These are phyloP conservation scores for Megatriorchis doriae DNA, from an alignment of 2,113 vertebrate genomes.

Conservation along the genomic window DNA sequence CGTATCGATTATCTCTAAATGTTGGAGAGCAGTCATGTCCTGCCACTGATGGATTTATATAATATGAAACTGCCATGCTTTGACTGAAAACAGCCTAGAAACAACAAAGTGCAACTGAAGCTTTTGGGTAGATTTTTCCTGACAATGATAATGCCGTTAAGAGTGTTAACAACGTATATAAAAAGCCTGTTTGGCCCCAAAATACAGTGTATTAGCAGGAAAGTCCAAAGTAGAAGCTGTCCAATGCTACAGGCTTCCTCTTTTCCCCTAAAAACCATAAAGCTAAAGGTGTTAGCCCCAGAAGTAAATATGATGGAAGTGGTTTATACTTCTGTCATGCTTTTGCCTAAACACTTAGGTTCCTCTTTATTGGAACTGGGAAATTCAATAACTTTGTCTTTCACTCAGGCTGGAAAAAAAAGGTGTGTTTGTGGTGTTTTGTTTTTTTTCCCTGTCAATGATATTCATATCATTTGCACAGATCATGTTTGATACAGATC, in stretches of 20 bases:
- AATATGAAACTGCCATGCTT: background rate
- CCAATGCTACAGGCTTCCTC: background rate
- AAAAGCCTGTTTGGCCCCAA: background rate
- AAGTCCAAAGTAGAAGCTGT: background rate
- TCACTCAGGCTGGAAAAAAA: background rate
- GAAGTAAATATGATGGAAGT: background rate
- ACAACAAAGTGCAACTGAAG: background rate
- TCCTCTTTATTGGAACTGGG: background rate
- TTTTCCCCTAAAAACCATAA: background rate
- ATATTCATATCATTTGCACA: background rate
- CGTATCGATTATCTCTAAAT: background rate
- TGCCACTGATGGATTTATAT: background rate
- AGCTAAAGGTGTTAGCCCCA: background rate
- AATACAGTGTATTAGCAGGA: background rate
- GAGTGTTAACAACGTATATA: background rate
- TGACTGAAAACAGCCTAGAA: background rate
- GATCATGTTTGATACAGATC: background rate
- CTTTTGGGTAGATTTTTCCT: background rate
- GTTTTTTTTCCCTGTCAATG: background rate
- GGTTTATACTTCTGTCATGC: background rate
- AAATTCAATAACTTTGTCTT: background rate
- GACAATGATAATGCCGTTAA: rapidly evolving
- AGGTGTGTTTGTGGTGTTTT: background rate
- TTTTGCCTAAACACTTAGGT: background rate
- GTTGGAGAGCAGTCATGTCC: background rate